Conservation (phyloP, 2,888 invertebrate species). For the Stenoptilia bipunctidactyla region DNA sequence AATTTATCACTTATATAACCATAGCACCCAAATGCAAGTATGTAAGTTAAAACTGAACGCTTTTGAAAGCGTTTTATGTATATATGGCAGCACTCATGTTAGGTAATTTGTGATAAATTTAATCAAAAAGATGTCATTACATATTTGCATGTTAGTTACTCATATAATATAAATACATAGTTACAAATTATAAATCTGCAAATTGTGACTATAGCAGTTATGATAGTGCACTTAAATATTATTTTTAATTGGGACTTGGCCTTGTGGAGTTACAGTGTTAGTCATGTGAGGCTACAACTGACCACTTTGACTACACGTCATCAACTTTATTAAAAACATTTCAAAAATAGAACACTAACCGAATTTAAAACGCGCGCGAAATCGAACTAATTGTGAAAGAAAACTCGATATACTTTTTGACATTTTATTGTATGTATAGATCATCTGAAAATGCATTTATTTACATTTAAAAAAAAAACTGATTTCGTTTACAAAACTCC, state of each 20-base stretch:
- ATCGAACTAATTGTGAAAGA: conserved; percentile 40
- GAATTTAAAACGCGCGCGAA: conserved; percentile 29
- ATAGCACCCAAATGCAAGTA: conserved; percentile 71
- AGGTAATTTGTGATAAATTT: conserved; percentile 58
- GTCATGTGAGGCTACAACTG: conserved; percentile 64
- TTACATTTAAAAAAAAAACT: conserved; percentile 67
- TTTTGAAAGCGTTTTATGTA: conserved; percentile 19
- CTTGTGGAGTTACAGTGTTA: conserved; percentile 70
- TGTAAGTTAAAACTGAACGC: conserved; percentile 60
- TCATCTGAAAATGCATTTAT: conserved; percentile 67
- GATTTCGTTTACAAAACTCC: conserved; percentile 58
- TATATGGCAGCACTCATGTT: conserved; percentile 51
- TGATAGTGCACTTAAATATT: conserved; percentile 65
- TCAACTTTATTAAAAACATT: conserved; percentile 60
- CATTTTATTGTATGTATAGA: conserved; percentile 64
- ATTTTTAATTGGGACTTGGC: conserved; percentile 67
- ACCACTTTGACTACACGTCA: conserved; percentile 60
- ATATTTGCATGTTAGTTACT: conserved; percentile 72
- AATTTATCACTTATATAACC: conserved; percentile 66
- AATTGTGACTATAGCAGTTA: conserved; percentile 64
- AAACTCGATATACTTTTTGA: conserved; percentile 55
- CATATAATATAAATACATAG: conserved; percentile 70
- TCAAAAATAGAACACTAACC: conserved; percentile 17
- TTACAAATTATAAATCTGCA: conserved; percentile 60
- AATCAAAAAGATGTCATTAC: conserved; percentile 52